Conservation (phyloP, 2,888 invertebrate species). For the Melipona beecheii region DNA sequence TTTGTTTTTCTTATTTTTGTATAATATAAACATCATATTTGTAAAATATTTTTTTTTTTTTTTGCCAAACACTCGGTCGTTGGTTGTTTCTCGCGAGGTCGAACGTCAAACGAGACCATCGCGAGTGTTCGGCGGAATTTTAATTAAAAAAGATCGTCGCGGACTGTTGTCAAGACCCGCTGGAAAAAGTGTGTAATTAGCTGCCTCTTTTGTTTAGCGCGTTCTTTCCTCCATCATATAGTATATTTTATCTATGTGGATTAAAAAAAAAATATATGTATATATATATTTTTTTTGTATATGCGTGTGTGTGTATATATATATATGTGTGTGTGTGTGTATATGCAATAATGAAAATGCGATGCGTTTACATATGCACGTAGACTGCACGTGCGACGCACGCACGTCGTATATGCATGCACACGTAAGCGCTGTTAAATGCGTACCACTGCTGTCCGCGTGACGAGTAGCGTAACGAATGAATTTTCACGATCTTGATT, state of each 20-base stretch:
- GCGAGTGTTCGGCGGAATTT: slow-evolving; percentile 45
- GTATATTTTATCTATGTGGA: slow-evolving; percentile 57
- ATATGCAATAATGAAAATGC: slow-evolving; percentile 66
- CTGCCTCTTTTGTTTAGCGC: slow-evolving; percentile 74
- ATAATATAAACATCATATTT: slow-evolving; percentile 72
- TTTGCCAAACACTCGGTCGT: slow-evolving; percentile 23
- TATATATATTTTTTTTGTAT: slow-evolving; percentile 46
- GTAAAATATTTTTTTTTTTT: slow-evolving; percentile 62
- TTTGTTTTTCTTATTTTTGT: slow-evolving; percentile 32
- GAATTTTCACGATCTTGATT: slow-evolving; percentile 53
- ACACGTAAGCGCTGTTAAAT: slow-evolving; percentile 46
- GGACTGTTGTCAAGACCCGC: slow-evolving; percentile 70
- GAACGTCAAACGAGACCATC: slow-evolving; percentile 29
- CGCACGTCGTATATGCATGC: not conserved
- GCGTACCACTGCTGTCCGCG: slow-evolving; percentile 66
- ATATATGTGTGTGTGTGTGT: slow-evolving; percentile 54
- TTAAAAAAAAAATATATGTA: slow-evolving; percentile 68
- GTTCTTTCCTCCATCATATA: slow-evolving; percentile 32
- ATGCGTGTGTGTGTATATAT: slow-evolving; percentile 47
- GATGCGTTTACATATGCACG: slow-evolving; percentile 20
- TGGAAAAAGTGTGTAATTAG: slow-evolving; percentile 76
- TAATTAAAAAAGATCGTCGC: slow-evolving; percentile 65
- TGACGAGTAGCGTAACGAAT: slow-evolving; percentile 71
- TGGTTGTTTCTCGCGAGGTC: slow-evolving; percentile 3
- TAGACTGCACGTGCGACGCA: not conserved